Base-by-base conservation (phyloP, 2,888 invertebrate species). In the Diabrotica balteata region DNA sequence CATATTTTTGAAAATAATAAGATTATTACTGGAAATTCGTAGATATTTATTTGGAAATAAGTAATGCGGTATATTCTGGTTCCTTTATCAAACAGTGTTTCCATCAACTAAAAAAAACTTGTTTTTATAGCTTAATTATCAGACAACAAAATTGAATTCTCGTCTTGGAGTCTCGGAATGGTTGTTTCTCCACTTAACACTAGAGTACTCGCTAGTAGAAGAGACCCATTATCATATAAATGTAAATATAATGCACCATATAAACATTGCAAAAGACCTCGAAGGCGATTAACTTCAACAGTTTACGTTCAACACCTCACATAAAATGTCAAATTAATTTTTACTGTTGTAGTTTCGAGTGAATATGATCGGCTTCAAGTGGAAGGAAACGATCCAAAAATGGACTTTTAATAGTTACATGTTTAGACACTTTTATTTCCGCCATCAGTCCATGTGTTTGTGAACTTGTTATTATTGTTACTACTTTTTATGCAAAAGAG, bases 171-270 rank as follows among this genome's bases (percentile, higher is more conserved):
- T 69, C 66, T 61, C 70, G 61, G 69, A 72, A 75, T 76, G 72
- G 75, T 74, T 71, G 76, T 73, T 72, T 70, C 73, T 76, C 76
- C 78, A 78, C 77, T 77, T 78, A 76, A 66, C 74, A 76, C 77
- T 68, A 72, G 72, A 74, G 68, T 66, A 73, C 74, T 73, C 68
- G 51, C 68, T 66, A 66, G 72, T 68, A 64, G 69, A 72, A 71
- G 66, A 70, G 63, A 60, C 69, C 69, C 69, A 78, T 79, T 79
- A 78, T 75, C 79, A 78, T 79, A 78, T 71, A 77, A 78, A 79
- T 79, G 77, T 72, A 74, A 76, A 76, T 71, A 71, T 78, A 77
- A 78, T 77, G 73, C 74, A 70, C 65, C 55, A 66, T 68, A 73
- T 73, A 75, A 78, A 73, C 72, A 75, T 72, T 72, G 73, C 72